Evolutionary conservation across 2,113 vertebrate genomes (phyloP).

Genomic region (Recurvirostra avosetta): DNA sequence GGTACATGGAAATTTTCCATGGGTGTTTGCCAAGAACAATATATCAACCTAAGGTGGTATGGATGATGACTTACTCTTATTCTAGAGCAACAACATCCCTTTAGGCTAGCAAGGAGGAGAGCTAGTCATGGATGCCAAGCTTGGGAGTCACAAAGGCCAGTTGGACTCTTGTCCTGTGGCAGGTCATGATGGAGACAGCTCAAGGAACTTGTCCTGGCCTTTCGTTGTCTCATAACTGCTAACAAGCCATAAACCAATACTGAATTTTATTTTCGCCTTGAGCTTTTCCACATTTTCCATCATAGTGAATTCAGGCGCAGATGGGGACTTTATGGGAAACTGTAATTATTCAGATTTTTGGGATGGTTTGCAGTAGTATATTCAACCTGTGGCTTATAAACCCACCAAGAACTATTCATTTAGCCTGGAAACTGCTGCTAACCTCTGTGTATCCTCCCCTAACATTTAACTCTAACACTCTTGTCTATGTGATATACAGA

Average conservation of each 20-base stretch:
- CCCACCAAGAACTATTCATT: background rate
- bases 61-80: background rate
- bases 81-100: background rate
- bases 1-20: background rate
- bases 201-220: background rate
- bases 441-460: background rate
- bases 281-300: background rate
- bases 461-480: background rate
- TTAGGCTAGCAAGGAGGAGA: background rate
- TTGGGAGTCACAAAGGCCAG: background rate
- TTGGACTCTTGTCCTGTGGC: background rate
- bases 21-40: background rate
- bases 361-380: background rate
- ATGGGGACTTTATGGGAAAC: background rate
- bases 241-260: background rate
- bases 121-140: background rate
- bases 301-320: background rate
- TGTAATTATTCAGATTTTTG: background rate
- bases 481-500: background rate
- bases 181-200: background rate
- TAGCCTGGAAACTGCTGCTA: background rate
- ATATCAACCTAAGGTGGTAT: background rate
- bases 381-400: background rate
- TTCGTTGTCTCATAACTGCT: background rate
- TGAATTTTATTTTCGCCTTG: background rate